A percentile compares a stretch with the other conserved stretches of the same genome.
These are phyloP conservation scores for Rotaria macrura DNA, from an alignment of 2,888 invertebrate species.

Conservation along the genomic window DNA sequence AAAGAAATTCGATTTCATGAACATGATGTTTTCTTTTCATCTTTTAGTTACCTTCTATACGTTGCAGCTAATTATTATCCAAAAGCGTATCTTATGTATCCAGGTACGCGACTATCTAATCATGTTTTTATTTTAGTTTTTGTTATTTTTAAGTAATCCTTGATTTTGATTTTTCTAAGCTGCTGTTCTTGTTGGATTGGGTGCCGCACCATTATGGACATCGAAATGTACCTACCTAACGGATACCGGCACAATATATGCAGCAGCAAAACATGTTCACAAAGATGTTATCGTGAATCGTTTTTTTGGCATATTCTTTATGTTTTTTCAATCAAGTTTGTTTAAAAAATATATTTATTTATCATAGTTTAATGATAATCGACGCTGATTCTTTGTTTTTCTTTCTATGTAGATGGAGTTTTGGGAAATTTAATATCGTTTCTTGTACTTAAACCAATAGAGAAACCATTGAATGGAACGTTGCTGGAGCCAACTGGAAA, in stretches of 20 bases:
- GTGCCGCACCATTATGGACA: conserved; percentile 31
- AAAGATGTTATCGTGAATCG: conserved; percentile 28
- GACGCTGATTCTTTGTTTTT: not conserved
- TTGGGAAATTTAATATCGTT: conserved; percentile 30
- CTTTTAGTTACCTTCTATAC: not conserved
- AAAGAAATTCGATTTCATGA: not conserved
- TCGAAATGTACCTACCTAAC: conserved; percentile 30
- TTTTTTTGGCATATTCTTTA: conserved; percentile 34
- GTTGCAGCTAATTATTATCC: conserved; percentile 8
- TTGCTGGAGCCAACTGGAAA: not conserved
- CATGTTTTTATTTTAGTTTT: not conserved
- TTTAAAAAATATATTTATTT: no score
- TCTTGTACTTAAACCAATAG: conserved; percentile 24
- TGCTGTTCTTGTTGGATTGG: not conserved
- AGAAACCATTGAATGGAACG: not conserved
- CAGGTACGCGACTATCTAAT: not conserved
- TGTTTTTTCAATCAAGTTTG: conserved; percentile 33
- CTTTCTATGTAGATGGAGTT: not conserved
- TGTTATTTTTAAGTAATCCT: not conserved
- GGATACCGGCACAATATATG: conserved; percentile 30
- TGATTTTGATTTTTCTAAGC: not conserved
- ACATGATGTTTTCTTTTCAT: not conserved
- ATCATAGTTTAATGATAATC: not conserved
- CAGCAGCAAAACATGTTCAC: not conserved
- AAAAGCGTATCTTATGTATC: conserved; percentile 17